Conservation (phyloP, 1,140 invertebrate species). For the Asobara japonica region DNA sequence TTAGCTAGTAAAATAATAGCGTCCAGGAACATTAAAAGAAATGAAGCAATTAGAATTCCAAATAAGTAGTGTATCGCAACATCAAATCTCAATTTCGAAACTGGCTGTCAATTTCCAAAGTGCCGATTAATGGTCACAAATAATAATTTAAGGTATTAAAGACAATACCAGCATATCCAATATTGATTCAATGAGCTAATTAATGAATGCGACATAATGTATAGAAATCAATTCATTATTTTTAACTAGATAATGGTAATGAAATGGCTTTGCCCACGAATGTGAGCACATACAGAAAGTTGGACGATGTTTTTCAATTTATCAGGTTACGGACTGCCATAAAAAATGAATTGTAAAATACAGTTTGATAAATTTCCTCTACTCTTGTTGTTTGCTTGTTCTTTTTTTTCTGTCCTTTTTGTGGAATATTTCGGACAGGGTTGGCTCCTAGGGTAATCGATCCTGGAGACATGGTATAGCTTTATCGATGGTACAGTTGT, state of each 20-base stretch:
- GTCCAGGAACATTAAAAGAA: too few relatives aligned
- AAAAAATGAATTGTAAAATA: not conserved
- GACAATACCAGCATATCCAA: too few relatives aligned
- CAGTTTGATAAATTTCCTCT: not conserved
- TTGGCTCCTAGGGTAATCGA: not conserved
- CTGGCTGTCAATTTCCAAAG: too few relatives aligned
- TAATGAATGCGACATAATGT: too few relatives aligned
- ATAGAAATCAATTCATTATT: too few relatives aligned
- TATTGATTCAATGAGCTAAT: too few relatives aligned
- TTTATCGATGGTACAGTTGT: constrained; percentile 39
- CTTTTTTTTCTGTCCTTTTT: not conserved
- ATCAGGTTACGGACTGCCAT: not conserved
- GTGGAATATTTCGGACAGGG: constrained; percentile 13
- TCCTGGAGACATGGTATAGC: constrained; percentile 28
- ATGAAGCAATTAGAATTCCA: too few relatives aligned
- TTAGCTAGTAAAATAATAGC: too few relatives aligned
- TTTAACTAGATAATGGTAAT: not conserved
- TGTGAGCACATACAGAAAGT: not conserved
- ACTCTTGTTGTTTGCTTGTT: not conserved
- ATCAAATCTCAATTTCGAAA: too few relatives aligned
- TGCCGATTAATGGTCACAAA: too few relatives aligned
- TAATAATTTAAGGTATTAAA: too few relatives aligned
- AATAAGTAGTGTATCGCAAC: too few relatives aligned
- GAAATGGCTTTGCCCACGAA: not conserved
- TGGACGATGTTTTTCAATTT: not conserved